phyloP scores from a whole-genome alignment of 1,140 invertebrate genomes.

The Nebria ingens region DNA sequence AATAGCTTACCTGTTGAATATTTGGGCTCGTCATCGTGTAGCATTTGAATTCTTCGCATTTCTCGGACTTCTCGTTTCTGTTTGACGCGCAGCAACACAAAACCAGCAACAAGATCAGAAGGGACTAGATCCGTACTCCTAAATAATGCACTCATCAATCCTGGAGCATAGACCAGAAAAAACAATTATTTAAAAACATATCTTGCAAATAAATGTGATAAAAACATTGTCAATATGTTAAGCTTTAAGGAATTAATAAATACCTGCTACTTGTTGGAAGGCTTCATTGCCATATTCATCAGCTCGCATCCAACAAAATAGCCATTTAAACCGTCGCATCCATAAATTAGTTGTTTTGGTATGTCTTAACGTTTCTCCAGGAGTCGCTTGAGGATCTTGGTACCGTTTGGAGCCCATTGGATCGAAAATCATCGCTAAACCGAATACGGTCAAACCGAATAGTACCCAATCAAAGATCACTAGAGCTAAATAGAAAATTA shows the following conservation, averaged over 20 bases:
- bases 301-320: conserved; percentile 67
- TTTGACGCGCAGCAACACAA: conserved; percentile 63
- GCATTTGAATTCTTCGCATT: conserved; percentile 53
- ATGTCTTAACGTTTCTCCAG: conserved; percentile 43
- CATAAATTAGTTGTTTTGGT: conserved; percentile 54
- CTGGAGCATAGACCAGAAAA: conserved; percentile 38
- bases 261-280: conserved; percentile 73
- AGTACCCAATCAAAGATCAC: conserved; percentile 74
- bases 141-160: conserved; percentile 59
- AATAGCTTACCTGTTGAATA: conserved; percentile 46
- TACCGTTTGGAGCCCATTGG: conserved; percentile 59
- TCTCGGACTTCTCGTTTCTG: conserved; percentile 62
- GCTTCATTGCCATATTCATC: conserved; percentile 73
- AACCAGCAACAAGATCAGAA: conserved; percentile 78
- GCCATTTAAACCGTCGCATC: conserved; percentile 59
- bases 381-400: conserved; percentile 45
- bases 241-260: too few relatives aligned
- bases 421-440: conserved; percentile 68
- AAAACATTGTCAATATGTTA: too few relatives aligned
- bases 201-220: too few relatives aligned
- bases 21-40: conserved; percentile 53
- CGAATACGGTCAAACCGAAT: conserved; percentile 60
- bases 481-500: conserved; percentile 41
- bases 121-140: conserved; percentile 78
- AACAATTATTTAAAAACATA: too few relatives aligned